Evolutionary conservation across 1,140 invertebrate species (phyloP), one percentile per base, ranked within the genome.

Genomic region (Diorhabda sublineata): DNA sequence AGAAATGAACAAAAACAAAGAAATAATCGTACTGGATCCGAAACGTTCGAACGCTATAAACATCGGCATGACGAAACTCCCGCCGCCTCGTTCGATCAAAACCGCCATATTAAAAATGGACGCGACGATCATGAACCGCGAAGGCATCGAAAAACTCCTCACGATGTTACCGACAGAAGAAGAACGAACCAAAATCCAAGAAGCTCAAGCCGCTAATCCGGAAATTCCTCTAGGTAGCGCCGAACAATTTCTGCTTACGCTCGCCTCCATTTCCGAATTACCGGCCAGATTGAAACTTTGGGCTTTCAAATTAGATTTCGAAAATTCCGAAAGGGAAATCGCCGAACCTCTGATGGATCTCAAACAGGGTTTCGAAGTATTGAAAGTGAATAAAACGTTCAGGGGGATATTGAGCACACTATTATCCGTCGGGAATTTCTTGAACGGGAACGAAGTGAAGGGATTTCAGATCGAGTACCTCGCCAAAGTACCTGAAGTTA

Each of bases 101-200:
- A 94, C 95, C 42, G 98, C 97, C 61, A 99, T 99, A 74, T 84
- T 99, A 73, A 99, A 99, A 85, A 99, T 99, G 96, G 98, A 99
- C 81, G 92, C 93, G 1, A 96, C 96, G 0, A 97, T 99, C 65
- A 96, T 99, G 84, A 99, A 98, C 75, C 86, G 97, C 76, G 98
- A 99, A 84, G 96, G 96, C 57, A 98, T 98, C 70, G 97, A 98
- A 87, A 99, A 99, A 90, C 88, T 99, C 61, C 81, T 99, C 47
- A 94, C 91, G 6, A 98, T 99, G 97, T 86, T 99, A 77, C 98
- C 98, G 43, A 95, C 94, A 9, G 94, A 98, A 77, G 97, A 99
- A 82, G 98, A 99, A 83, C 91, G 95, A 66, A 88, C 91, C 4
- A 94, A 94, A 84, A 99, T 99, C 76, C 90, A 97, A 82, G 97